phyloP scores from a whole-genome alignment of 2,113 vertebrate species.

The Alectura lathami region DNA sequence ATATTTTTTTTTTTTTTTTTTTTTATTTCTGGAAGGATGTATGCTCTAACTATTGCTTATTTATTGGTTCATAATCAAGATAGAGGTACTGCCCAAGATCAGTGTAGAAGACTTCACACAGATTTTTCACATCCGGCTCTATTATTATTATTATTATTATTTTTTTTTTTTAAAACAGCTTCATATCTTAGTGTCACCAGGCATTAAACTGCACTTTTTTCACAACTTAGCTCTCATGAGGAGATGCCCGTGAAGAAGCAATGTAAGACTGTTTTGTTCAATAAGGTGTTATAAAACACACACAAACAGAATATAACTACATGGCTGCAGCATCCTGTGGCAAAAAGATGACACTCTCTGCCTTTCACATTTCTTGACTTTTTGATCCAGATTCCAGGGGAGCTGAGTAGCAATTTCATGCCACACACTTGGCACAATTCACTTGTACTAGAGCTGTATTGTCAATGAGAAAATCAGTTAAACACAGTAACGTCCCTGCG shows the following conservation, averaged over 20 bases:
- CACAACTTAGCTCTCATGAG: neutral
- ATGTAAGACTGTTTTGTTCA: neutral
- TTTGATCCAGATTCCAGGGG: neutral
- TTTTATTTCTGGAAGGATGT: neutral
- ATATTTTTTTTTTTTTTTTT: too few species aligned
- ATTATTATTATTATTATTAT: too few species aligned
- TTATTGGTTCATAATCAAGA: neutral
- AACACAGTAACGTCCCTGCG: neutral
- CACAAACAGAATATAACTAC: neutral
- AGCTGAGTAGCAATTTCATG: neutral
- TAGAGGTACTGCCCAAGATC: neutral
- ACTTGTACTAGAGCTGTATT: neutral
- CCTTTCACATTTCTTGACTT: neutral
- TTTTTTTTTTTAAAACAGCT: too few species aligned
- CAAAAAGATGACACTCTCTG: neutral
- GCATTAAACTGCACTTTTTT: neutral
- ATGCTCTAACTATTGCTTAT: neutral
- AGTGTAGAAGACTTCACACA: neutral
- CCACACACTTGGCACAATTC: neutral
- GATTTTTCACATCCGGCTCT: neutral
- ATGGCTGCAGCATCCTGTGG: neutral
- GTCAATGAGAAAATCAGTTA: neutral
- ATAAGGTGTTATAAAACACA: neutral
- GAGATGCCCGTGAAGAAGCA: neutral
- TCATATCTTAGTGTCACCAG: neutral